phyloP scores from a whole-genome alignment of 2,888 invertebrate species.

The Clitarchus hookeri region DNA sequence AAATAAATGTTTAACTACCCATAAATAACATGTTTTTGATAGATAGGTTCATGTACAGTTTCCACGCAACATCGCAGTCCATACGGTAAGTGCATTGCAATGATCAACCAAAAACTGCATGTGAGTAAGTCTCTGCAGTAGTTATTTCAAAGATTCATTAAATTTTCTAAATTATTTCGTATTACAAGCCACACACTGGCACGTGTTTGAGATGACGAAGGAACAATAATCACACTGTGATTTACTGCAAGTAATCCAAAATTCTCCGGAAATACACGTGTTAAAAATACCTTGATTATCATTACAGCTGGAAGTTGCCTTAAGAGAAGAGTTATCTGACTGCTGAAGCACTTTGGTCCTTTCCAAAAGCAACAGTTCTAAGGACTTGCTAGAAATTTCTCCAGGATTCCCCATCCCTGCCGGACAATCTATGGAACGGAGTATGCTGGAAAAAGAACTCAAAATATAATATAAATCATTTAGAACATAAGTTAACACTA shows the following conservation, averaged over 20 bases:
- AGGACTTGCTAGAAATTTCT: slow-evolving; percentile 58
- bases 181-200: background rate
- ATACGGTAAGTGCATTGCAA: too few species aligned
- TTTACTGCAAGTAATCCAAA: background rate
- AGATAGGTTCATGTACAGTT: too few species aligned
- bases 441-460: slow-evolving; percentile 62
- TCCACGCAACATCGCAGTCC: too few species aligned
- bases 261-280: background rate
- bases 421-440: slow-evolving; percentile 78
- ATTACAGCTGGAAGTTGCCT: slow-evolving; percentile 27
- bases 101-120: too few species aligned
- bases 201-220: background rate
- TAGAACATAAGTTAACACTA: too few species aligned
- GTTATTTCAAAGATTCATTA: too few species aligned
- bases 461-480: background rate
- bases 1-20: too few species aligned
- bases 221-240: background rate
- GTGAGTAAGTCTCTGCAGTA: too few species aligned
- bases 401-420: slow-evolving; percentile 47
- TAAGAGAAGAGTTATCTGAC: slow-evolving; percentile 29
- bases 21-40: too few species aligned
- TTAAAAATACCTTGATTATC: slow-evolving; percentile 50
- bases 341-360: slow-evolving; percentile 70
- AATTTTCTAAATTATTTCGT: background rate
- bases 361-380: slow-evolving; percentile 77